phyloP scores from a whole-genome alignment of 2,113 vertebrate species.

The Pachypanchax playfairii region DNA sequence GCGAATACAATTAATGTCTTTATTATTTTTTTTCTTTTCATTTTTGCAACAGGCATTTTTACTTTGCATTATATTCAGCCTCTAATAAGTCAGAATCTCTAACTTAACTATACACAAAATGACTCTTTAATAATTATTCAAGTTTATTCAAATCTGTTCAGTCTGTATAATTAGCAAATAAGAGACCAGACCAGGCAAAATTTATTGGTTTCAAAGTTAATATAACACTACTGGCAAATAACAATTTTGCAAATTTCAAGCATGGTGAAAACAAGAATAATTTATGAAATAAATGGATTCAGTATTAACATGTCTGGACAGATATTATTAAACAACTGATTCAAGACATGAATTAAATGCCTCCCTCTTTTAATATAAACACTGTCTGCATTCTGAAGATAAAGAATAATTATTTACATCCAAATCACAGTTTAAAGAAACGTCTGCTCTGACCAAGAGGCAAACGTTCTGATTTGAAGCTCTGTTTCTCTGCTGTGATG shows the following conservation, averaged over 20 bases:
- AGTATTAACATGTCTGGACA: not conserved
- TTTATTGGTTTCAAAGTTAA: slow-evolving; percentile 63
- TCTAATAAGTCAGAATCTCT: not conserved
- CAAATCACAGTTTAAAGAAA: slow-evolving; percentile 50
- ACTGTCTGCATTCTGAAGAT: slow-evolving; percentile 24
- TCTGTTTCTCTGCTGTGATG: slow-evolving; percentile 7
- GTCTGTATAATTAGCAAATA: not conserved
- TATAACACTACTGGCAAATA: slow-evolving; percentile 51
- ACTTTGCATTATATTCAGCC: not conserved
- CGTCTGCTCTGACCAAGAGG: slow-evolving; percentile 18
- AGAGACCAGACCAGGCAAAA: slow-evolving; percentile 53
- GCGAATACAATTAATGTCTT: not conserved
- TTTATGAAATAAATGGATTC: not conserved
- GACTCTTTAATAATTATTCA: not conserved
- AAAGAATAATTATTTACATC: slow-evolving; percentile 53
- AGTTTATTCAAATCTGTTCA: not conserved
- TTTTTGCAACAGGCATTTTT: slow-evolving; percentile 3
- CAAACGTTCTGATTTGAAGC: slow-evolving; percentile 18
- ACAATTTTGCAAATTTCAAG: slow-evolving; percentile 30
- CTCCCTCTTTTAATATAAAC: slow-evolving; percentile 35
- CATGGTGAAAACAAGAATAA: slow-evolving; percentile 19
- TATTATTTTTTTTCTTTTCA: not conserved
- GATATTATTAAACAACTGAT: slow-evolving; percentile 10
- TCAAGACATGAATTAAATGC: slow-evolving; percentile 12
- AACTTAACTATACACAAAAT: not conserved